phyloP scores from a whole-genome alignment of 2,113 vertebrate species.

The Lethenteron camtschaticum region DNA sequence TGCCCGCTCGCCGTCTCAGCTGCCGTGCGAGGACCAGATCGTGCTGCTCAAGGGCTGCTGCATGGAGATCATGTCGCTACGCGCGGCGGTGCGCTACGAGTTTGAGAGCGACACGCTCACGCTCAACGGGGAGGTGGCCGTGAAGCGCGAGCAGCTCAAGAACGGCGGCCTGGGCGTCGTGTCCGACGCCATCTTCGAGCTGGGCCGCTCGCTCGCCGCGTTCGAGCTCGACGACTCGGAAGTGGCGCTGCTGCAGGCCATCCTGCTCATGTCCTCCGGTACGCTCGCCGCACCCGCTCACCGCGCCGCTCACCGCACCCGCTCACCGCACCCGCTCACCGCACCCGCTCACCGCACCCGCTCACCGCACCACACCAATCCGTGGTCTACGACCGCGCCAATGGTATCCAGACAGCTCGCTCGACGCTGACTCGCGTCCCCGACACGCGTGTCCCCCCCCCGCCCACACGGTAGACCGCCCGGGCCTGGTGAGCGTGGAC shows the following conservation, averaged over 20 bases:
- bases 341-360: no score
- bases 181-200: conserved; percentile 93
- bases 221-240: conserved; percentile 92
- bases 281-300: neutral
- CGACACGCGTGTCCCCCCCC: no score
- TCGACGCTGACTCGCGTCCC: no score
- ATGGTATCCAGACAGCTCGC: no score
- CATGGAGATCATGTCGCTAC: conserved; percentile 99
- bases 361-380: no score
- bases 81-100: conserved; percentile 87
- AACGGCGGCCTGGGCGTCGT: conserved; percentile 90
- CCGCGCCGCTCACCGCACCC: no score
- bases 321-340: no score
- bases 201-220: conserved; percentile 81
- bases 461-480: conserved; percentile 39
- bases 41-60: conserved; percentile 97
- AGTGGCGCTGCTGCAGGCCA: conserved; percentile 85
- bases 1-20: conserved; percentile 23
- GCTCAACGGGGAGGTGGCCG: conserved; percentile 93
- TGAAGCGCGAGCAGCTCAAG: conserved; percentile 89
- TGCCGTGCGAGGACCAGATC: conserved; percentile 99
- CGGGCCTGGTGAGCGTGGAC: conserved; percentile 61
- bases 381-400: no score
- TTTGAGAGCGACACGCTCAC: conserved; percentile 91
- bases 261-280: conserved; percentile 94